Base-by-base conservation (phyloP, 2,113 vertebrate genomes). In the Pedetes capensis region DNA sequence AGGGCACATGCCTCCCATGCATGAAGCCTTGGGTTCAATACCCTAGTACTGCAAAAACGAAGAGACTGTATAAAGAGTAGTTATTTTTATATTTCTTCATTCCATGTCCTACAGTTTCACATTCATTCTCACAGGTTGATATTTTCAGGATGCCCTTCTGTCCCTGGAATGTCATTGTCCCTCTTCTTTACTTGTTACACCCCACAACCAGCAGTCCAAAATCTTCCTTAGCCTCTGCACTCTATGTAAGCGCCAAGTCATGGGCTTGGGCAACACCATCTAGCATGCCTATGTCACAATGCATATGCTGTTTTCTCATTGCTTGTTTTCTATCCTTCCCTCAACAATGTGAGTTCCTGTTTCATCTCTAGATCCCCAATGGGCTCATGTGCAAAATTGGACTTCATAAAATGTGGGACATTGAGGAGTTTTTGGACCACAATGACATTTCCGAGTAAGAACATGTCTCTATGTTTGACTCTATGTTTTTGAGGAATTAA, bases 381-480 rank as follows among this genome's bases (percentile, higher is more conserved):
- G 74, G 42, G 44, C 55, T 53, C 4, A 1, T 53, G 63, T 34
- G 20, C 69, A 76, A 75, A 91, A 85, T 7, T 39, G 39, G 57
- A 61, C 63, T 64, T 84, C 75, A 68, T 7, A 29, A 89, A 94
- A 71, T 51, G 20, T 57, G 2, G 6, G 34, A 59, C 64, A 59
- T 12, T 59, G 64, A 95, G 44, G 32, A 83, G 61, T 57, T 47
- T 89, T 69, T 32, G 8, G 22, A 53, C 68, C 53, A 72, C 18
- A 53, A 7, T 86, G 82, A 37, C 55, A 87, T 88, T 95, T 72
- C 69, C 20, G 63, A 57, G 44, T 79, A 94, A 81, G 68, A 74
- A 29, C 79, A 59, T 91, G 82, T 93, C n/a, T 63, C 63, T 59
- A 10, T 79, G 32, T 92, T 93, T 92, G 76, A 92, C n/a, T 81